Evolutionary conservation across 2,113 vertebrate genomes (phyloP).

Genomic region (Dromaius novaehollandiae): DNA sequence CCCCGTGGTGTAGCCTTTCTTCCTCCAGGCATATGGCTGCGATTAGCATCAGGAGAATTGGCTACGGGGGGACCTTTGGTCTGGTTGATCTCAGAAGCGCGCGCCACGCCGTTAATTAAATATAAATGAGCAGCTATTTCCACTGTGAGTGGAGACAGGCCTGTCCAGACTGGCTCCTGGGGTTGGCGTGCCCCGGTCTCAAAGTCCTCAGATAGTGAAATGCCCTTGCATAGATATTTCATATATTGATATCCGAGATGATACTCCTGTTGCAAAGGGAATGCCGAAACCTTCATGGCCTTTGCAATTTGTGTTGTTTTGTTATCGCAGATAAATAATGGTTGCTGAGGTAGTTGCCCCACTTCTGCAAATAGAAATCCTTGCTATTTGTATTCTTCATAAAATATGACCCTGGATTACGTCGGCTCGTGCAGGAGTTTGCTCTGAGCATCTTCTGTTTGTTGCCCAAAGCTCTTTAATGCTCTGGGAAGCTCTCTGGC

Average conservation of each 20-base stretch:
- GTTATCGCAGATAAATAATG: accelerated
- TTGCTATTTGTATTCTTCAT: neutral
- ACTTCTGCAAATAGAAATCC: neutral
- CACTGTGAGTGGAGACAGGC: neutral
- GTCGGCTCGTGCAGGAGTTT: neutral
- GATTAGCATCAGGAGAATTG: accelerated
- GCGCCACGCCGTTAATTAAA: accelerated
- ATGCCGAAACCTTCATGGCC: neutral
- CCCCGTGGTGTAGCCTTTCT: neutral
- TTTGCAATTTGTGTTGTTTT: neutral
- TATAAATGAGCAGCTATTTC: accelerated
- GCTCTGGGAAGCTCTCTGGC: neutral
- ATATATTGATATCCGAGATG: neutral
- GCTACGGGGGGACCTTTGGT: neutral
- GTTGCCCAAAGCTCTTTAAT: neutral
- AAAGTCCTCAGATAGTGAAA: accelerated
- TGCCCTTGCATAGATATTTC: neutral
- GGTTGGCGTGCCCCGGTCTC: neutral
- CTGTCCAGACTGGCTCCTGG: neutral
- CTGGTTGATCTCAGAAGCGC: neutral
- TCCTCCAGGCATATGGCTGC: neutral
- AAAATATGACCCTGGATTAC: neutral
- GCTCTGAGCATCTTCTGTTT: accelerated
- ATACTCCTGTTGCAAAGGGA: neutral
- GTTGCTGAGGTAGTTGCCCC: neutral